phyloP scores from a whole-genome alignment of 2,797 vertebrate genomes.

The Dermochelys coriacea region DNA sequence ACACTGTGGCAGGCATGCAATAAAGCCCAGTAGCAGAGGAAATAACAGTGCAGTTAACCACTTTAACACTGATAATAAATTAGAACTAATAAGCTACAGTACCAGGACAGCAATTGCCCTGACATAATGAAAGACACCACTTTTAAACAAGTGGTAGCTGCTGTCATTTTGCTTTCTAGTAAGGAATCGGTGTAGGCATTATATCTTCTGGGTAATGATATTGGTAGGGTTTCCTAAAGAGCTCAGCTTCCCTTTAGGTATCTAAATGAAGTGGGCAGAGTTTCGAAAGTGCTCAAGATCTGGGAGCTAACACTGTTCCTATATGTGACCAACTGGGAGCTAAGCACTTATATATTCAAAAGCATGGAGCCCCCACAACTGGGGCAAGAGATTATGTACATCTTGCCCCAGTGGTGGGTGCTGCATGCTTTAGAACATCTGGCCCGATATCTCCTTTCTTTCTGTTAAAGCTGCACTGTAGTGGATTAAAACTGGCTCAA shows the following conservation, averaged over 20 bases:
- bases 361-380: no score
- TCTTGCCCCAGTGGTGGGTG: background rate
- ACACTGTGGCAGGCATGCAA: conserved; percentile 53
- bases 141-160: conserved; percentile 53
- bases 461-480: background rate
- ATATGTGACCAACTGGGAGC: conserved; percentile 35
- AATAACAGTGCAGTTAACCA: conserved; percentile 81
- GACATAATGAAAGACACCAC: conserved; percentile 75
- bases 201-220: conserved; percentile 42
- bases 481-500: conserved; percentile 33
- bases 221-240: conserved; percentile 46
- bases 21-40: conserved; percentile 79
- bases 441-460: background rate
- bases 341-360: background rate
- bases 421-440: background rate
- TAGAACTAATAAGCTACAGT: conserved; percentile 77
- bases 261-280: conserved; percentile 32
- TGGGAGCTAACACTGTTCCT: conserved; percentile 45
- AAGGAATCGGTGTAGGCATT: background rate
- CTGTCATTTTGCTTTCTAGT: conserved; percentile 36
- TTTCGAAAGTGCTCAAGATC: conserved; percentile 51
- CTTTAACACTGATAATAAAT: conserved; percentile 81
- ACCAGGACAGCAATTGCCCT: conserved; percentile 70
- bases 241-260: conserved; percentile 43
- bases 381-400: background rate